Evolutionary conservation across 1,140 invertebrate genomes (phyloP).

Genomic region (Plectrocnemia conspersa): DNA sequence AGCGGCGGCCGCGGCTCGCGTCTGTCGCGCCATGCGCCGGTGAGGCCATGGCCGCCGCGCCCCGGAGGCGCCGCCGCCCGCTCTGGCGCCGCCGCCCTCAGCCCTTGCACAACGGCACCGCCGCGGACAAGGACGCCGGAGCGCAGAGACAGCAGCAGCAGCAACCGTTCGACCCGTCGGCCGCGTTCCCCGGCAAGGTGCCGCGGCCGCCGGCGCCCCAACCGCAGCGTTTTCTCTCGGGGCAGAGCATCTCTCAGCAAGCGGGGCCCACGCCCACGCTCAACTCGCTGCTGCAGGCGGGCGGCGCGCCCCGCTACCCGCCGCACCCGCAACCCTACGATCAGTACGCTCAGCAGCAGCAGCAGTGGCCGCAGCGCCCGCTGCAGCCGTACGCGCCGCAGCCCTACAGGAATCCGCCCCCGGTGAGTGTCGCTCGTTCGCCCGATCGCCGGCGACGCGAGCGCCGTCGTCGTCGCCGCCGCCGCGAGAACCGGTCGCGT

Average conservation of each 20-base stretch:
- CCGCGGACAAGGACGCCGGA: slow-evolving; percentile 43
- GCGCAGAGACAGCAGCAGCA: background rate
- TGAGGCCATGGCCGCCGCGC: slow-evolving; percentile 42
- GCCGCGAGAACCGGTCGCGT: no score
- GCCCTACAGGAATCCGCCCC: slow-evolving; percentile 45
- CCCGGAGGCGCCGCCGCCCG: slow-evolving; percentile 32
- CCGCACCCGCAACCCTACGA: slow-evolving; percentile 40
- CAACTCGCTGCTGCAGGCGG: slow-evolving; percentile 82
- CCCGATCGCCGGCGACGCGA: background rate
- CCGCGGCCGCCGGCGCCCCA: slow-evolving; percentile 36
- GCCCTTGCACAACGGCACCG: slow-evolving; percentile 38
- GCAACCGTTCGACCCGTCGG: slow-evolving; percentile 37
- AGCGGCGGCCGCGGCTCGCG: slow-evolving; percentile 45
- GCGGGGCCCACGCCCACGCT: slow-evolving; percentile 85
- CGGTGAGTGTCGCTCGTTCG: background rate
- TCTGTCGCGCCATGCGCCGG: slow-evolving; percentile 40
- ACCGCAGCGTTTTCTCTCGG: slow-evolving; percentile 58
- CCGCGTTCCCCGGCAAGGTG: slow-evolving; percentile 46
- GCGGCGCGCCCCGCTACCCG: slow-evolving; percentile 54
- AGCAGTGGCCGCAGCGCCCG: slow-evolving; percentile 51
- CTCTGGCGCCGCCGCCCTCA: background rate
- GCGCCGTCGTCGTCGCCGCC: background rate
- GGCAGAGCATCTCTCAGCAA: slow-evolving; percentile 66
- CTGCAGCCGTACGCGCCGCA: slow-evolving; percentile 47
- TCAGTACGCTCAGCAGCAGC: slow-evolving; percentile 48